Base-by-base conservation (phyloP, 2,113 vertebrate genomes). In the Chauna torquata region DNA sequence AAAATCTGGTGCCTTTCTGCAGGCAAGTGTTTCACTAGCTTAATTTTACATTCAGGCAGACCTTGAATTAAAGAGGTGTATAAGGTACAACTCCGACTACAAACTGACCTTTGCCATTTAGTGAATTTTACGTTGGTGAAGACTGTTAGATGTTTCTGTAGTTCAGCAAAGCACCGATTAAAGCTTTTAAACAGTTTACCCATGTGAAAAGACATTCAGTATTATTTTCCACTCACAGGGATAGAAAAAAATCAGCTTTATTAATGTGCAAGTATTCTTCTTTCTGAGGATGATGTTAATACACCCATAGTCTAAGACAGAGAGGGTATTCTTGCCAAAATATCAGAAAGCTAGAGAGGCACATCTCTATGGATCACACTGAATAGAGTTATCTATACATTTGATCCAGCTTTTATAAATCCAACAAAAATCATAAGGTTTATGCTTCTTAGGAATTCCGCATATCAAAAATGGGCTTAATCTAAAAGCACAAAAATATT, bases 121-220 rank as follows among this genome's bases (percentile, higher is more conserved):
- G 14, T 4, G 24, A 3, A 1, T 47, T 80, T 49, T 49, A 11
- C 0, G 0, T 8, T 6, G 52, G 11, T 38, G n/a, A 71, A 75
- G 74, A 30, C 20, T 19, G 40, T 25, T 13, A 75, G 45, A 34
- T 87, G 58, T 82, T 8, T n/a, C 45, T 47, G 34, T 19, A n/a
- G 42, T 28, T 82, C 66, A 75, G 69, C n/a, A 82, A 78, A 91
- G 44, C 27, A 78, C 19, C 54, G 22, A 14, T 30, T 20, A 82
- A 79, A 88, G 52, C 14, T 11, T 11, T 3, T 58, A 30, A 64
- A 61, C 20, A 65, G 11, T 30, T 94, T 20, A 76, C 9, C 16
- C 55, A 4, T 12, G 16, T 76, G 52, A 47, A 25, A 27, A 89
- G 28, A 40, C 0, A 1, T n/a, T 65, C 20, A 17, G 40, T 32